Evolutionary conservation across 2,797 vertebrate genomes (phyloP), one percentile per base, ranked within the genome.

Genomic region (Enteromius paludinosus): DNA sequence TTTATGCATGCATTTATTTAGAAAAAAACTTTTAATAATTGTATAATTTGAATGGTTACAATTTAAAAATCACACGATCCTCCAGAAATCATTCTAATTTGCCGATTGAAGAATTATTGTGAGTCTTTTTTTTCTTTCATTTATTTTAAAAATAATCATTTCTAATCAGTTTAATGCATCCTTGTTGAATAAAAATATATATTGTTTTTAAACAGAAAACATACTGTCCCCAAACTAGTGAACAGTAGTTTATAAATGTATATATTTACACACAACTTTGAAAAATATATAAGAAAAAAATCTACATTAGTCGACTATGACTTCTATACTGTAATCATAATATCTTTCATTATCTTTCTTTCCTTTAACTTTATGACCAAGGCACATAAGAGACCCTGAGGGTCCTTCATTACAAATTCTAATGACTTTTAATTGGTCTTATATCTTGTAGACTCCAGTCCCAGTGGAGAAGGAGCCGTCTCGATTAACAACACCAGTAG

Each of bases 381-480:
- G 33, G 35, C 65, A 38, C 65, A 41, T 9, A 56, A 25, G 54
- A 76, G 38, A 75, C 14, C 38, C 15, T 52, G 14, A 11, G 30
- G 10, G 25, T 52, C 6, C 30, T 73, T 54, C 15, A 65, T 11
- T 0, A 28, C 25, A 2, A 47, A 8, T 77, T 76, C 2, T 20
- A 7, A 1, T 9, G 1, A 41, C 74, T 49, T 45, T 47, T 71
- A 61, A 52, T 83, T 38, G 59, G 23, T 78, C 2, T 65, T 14
- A 33, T 73, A 28, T 62, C 18, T 33, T 70, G n/a, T 25, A 95
- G 87, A 92, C 93, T 87, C 71, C 92, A 18, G 90, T 94, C 82
- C 88, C 91, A 2, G 84, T 93, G 56, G 97, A 98, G 84, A 96
- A 96, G 85, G 96, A 98, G 79, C 89, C 95, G 43, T 89, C 92